Percentiles rank a stretch among this genome's conserved stretches.
These are phyloP conservation scores for Acleris sparsana DNA, from an alignment of 2,888 invertebrate genomes.

Conservation along the genomic window DNA sequence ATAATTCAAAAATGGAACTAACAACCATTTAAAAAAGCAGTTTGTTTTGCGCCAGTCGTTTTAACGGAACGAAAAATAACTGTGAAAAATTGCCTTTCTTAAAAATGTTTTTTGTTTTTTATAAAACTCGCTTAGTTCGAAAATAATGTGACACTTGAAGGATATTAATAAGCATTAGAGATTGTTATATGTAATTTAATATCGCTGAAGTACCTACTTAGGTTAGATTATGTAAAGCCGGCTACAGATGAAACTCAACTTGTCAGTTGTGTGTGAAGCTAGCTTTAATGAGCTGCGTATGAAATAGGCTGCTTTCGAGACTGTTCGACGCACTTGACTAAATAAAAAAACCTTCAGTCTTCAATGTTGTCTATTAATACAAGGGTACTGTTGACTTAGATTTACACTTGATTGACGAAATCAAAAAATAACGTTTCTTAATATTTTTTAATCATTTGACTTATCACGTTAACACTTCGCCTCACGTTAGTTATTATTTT, in stretches of 20 bases:
- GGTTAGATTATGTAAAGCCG: constrained; percentile 43
- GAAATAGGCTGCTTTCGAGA: background rate
- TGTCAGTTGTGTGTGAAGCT: constrained; percentile 18
- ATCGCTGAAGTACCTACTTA: constrained; percentile 51
- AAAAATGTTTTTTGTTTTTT: constrained; percentile 30
- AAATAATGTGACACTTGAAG: constrained; percentile 35
- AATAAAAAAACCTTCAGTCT: too few relatives aligned
- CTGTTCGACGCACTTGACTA: too few relatives aligned
- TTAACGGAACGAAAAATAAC: constrained; percentile 39
- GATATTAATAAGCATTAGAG: constrained; percentile 29
- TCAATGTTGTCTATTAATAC: too few relatives aligned
- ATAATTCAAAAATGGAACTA: constrained; percentile 24
- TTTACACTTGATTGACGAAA: background rate
- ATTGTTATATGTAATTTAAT: constrained; percentile 46
- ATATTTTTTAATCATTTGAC: constrained; percentile 16
- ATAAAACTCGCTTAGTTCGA: constrained; percentile 26
- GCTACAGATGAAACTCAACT: constrained; percentile 13
- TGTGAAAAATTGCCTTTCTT: constrained; percentile 52
- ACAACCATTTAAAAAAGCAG: constrained; percentile 21
- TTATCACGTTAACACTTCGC: constrained; percentile 1
- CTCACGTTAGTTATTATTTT: constrained; percentile 13
- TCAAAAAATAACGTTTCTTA: too few relatives aligned
- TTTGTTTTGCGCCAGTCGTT: constrained; percentile 33
- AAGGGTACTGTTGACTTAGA: constrained; percentile 11
- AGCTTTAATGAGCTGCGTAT: constrained; percentile 25